Evolutionary conservation across 2,888 invertebrate genomes (phyloP), one percentile per base, ranked within the genome.

Genomic region (Sclerodermus sp.): DNA sequence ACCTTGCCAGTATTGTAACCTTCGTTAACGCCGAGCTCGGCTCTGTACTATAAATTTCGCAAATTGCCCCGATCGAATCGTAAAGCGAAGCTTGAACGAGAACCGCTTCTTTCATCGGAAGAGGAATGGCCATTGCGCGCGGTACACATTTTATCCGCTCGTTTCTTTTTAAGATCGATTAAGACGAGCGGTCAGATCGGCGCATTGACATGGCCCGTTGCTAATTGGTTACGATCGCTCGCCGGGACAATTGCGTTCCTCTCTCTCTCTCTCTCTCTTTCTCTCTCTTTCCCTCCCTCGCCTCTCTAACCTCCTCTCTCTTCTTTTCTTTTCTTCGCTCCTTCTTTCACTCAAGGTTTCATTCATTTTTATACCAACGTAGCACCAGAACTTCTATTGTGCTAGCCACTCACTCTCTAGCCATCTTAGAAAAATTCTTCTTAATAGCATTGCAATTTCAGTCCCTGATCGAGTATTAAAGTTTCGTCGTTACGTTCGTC

Each of bases 51-150:
- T 65, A 65, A 65, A 65, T 65, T 66, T 62, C 41, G 47, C 62
- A 65, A 63, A 65, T 64, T 60, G 63, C 56, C 47, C 51, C 49
- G 58, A 62, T 66, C 66, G 58, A 62, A 58, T 64, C 58, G 63
- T 62, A 60, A 66, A 66, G 32, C 57, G 42, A 47, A 44, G 41
- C 44, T 51, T 3, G 34, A 34, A 12, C 34, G 34, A 42, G 43
- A 45, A 49, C 49, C n/a, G 30, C 23, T 30, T 29, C 30, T 23
- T 29, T 10, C 42, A 42, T 14, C 2, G 15, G 10, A 14, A 39
- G 38, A 10, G 31, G 12, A 38, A 31, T 39, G 46, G 31, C 38
- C 41, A 34, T 10, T 36, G 41, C 36, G 30, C 44, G 36, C 38
- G 31, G 14, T 16, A 51, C 41, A 34, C 36, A 42, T 49, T 52